Percentiles rank a stretch among this genome's conserved stretches.
These are phyloP conservation scores for Myzus persicae DNA, from an alignment of 1,140 invertebrate genomes.

Conservation along the genomic window DNA sequence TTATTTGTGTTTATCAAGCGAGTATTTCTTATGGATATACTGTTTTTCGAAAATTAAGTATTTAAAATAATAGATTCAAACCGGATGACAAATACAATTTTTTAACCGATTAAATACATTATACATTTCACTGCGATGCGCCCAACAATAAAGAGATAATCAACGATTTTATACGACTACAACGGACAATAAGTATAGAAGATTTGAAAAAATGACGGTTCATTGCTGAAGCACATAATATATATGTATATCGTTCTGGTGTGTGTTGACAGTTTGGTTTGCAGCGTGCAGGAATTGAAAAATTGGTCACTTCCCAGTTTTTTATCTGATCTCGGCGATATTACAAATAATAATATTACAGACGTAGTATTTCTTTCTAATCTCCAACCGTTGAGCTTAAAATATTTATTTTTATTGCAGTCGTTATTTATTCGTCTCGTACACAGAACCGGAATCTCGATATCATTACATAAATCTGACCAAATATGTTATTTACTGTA, in stretches of 20 bases:
- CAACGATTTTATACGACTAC: neutral
- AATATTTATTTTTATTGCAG: neutral
- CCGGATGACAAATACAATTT: neutral
- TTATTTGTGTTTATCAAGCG: too few species aligned
- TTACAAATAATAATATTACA: neutral
- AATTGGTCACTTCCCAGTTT: neutral
- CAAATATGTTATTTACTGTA: neutral
- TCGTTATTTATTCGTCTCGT: constrained; percentile 15
- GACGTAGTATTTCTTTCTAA: constrained; percentile 7
- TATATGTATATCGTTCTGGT: neutral
- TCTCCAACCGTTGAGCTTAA: neutral
- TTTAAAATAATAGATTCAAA: too few species aligned
- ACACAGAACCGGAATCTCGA: neutral
- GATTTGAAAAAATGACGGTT: neutral
- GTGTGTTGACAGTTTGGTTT: neutral
- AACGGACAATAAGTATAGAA: too few species aligned
- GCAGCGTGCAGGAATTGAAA: neutral
- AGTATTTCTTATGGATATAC: too few species aligned
- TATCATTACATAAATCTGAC: constrained; percentile 21
- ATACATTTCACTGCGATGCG: neutral
- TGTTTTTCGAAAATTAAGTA: too few species aligned
- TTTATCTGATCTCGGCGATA: constrained; percentile 4
- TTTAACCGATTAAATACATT: neutral
- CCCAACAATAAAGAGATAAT: neutral
- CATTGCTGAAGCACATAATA: neutral